These are phyloP conservation scores for Rutpela maculata DNA, from an alignment of 2,888 invertebrate genomes.

Conservation along the genomic window DNA sequence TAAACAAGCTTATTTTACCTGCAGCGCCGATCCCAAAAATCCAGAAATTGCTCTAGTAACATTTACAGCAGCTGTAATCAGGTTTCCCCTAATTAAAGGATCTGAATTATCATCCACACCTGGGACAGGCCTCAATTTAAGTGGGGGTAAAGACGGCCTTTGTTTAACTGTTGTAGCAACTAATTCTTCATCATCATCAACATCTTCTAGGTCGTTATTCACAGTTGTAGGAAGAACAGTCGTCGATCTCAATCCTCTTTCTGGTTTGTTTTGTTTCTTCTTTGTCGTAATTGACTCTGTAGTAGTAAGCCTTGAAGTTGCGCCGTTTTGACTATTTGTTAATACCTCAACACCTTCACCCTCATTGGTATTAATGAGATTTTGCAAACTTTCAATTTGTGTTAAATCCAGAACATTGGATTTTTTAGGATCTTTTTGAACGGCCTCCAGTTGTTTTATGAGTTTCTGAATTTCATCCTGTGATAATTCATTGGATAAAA, in stretches of 20 bases:
- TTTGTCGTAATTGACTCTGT: slow-evolving; percentile 40
- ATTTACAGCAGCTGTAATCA: slow-evolving; percentile 85
- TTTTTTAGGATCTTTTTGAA: slow-evolving; percentile 69
- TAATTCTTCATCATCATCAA: slow-evolving; percentile 53
- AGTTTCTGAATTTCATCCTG: slow-evolving; percentile 66
- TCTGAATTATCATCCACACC: slow-evolving; percentile 68
- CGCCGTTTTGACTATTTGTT: slow-evolving; percentile 61
- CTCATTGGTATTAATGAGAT: slow-evolving; percentile 62
- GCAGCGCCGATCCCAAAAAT: slow-evolving; percentile 86
- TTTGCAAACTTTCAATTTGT: slow-evolving; percentile 66
- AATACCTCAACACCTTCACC: slow-evolving; percentile 61
- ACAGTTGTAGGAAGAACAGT: slow-evolving; percentile 54
- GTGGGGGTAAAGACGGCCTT: slow-evolving; percentile 66
- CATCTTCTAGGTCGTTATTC: slow-evolving; percentile 57
- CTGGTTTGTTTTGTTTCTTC: slow-evolving; percentile 12
- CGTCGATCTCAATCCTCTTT: slow-evolving; percentile 39
- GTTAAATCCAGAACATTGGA: slow-evolving; percentile 66
- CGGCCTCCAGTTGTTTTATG: slow-evolving; percentile 68
- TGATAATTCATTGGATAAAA: slow-evolving; percentile 61
- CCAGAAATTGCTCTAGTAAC: slow-evolving; percentile 86
- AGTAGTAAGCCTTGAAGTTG: slow-evolving; percentile 55
- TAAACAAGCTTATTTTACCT: slow-evolving; percentile 74
- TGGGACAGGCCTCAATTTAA: slow-evolving; percentile 69
- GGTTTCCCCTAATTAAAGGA: slow-evolving; percentile 73
- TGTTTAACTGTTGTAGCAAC: slow-evolving; percentile 53